Evolutionary conservation across 2,113 vertebrate genomes (phyloP).

Genomic region (Ranitomeya imitator): DNA sequence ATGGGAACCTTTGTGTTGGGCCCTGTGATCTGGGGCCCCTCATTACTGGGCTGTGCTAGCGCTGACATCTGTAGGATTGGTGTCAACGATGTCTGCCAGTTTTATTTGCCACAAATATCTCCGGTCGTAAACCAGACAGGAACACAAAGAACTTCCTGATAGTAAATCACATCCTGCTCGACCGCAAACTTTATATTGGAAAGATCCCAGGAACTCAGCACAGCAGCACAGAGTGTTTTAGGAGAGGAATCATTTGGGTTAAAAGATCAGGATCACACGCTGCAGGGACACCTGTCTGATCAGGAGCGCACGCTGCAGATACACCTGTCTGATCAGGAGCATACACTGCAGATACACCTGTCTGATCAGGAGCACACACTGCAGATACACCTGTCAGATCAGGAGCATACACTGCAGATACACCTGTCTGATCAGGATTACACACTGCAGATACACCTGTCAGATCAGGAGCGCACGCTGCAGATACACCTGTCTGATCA

Average conservation of each 20-base stretch:
- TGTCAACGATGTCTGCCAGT: no score
- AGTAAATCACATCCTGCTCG: background rate
- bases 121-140: background rate
- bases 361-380: background rate
- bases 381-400: background rate
- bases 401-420: background rate
- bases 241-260: background rate
- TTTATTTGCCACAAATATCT: background rate
- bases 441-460: no score
- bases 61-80: no score
- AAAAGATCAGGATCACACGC: no score
- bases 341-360: background rate
- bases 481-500: no score
- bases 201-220: background rate
- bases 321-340: background rate
- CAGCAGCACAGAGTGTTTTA: conserved; percentile 1
- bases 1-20: no score
- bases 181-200: background rate
- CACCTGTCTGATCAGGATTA: background rate
- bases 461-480: no score
- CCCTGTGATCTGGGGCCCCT: no score
- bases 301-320: no score
- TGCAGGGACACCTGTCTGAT: no score
- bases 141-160: background rate
- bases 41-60: no score